These are phyloP conservation scores for Alouatta palliata DNA, from an alignment of 2,113 vertebrate genomes.

Conservation along the genomic window DNA sequence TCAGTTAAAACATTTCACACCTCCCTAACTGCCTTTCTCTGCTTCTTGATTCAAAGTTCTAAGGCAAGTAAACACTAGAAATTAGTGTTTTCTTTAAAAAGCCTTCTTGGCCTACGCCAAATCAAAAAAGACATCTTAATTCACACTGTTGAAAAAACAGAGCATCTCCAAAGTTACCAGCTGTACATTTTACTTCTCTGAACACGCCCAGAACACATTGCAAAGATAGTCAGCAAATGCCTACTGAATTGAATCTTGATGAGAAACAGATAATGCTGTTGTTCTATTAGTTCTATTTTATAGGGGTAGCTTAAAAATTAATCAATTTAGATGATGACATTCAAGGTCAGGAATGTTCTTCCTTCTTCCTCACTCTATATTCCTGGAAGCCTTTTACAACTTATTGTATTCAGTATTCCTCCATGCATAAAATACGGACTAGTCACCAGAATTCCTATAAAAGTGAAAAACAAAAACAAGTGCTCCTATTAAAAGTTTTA, in stretches of 20 bases:
- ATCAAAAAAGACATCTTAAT: slow-evolving; percentile 18
- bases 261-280: slow-evolving; percentile 30
- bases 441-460: not conserved
- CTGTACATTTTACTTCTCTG: not conserved
- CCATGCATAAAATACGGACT: not conserved
- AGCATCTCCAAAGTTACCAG: not conserved
- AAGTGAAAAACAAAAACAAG: slow-evolving; percentile 31
- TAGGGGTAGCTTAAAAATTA: slow-evolving; percentile 25
- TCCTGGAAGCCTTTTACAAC: not conserved
- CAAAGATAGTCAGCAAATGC: not conserved
- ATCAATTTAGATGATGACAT: slow-evolving; percentile 44
- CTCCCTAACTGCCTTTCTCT: slow-evolving; percentile 2
- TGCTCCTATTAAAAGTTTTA: not conserved
- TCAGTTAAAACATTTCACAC: slow-evolving; percentile 48
- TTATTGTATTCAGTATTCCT: not conserved
- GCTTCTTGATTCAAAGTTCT: slow-evolving; percentile 6
- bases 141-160: not conserved
- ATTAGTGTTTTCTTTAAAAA: slow-evolving; percentile 31
- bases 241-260: slow-evolving; percentile 11
- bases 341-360: slow-evolving; percentile 49
- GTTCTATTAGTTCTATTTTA: slow-evolving; percentile 8
- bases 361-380: not conserved
- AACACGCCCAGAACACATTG: not conserved
- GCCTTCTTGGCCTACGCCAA: not conserved
- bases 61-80: slow-evolving; percentile 23